Percentiles rank a stretch among this genome's conserved stretches.
These are phyloP conservation scores for Cryptotermes secundus DNA, from an alignment of 1,140 invertebrate genomes.

Conservation along the genomic window DNA sequence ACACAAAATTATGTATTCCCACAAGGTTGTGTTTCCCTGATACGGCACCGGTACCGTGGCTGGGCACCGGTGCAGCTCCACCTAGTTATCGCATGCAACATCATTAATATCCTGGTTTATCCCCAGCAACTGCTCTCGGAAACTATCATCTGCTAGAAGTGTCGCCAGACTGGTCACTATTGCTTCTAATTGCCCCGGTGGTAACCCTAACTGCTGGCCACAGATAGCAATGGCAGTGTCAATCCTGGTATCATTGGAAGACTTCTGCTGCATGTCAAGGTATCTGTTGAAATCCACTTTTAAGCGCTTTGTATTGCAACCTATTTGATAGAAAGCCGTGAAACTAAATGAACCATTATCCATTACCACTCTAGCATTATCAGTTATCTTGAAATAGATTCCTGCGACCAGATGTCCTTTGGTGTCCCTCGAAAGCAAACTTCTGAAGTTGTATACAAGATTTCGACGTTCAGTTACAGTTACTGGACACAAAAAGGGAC, in stretches of 20 bases:
- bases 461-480: conserved; percentile 86
- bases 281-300: conserved; percentile 55
- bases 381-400: conserved; percentile 71
- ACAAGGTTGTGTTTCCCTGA: conserved; percentile 22
- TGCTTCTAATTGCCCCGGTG: conserved; percentile 59
- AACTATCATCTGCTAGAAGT: conserved; percentile 70
- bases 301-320: conserved; percentile 60
- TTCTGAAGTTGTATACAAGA: conserved; percentile 83
- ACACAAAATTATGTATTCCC: background rate
- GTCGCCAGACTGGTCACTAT: conserved; percentile 63
- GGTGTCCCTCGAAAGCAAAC: conserved; percentile 73
- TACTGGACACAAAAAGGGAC: conserved; percentile 76
- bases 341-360: conserved; percentile 50
- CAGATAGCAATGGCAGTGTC: conserved; percentile 59
- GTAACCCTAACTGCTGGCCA: conserved; percentile 68
- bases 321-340: conserved; percentile 75
- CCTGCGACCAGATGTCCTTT: conserved; percentile 80
- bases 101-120: conserved; percentile 73
- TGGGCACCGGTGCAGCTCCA: conserved; percentile 24
- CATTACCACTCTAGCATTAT: background rate
- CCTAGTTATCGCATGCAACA: conserved; percentile 72
- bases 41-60: conserved; percentile 16
- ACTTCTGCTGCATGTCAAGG: background rate
- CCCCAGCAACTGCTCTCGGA: conserved; percentile 66
- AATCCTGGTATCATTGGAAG: background rate